Conservation (phyloP, 2,888 invertebrate genomes). For the Drosophila vallismaia region DNA sequence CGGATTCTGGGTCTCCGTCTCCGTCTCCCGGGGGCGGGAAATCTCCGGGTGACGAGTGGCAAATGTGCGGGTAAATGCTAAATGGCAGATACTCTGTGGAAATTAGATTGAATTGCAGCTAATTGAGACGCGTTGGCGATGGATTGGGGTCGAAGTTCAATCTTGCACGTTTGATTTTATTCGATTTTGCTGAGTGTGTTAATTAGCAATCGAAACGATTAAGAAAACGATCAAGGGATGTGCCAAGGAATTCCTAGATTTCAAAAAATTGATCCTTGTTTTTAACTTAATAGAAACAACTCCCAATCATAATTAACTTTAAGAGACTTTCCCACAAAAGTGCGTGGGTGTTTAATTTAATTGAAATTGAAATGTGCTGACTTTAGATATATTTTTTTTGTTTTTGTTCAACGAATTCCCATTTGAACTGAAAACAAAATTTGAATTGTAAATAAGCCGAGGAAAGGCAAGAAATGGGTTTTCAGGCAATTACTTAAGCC, state of each 20-base stretch:
- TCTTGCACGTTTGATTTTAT: not conserved
- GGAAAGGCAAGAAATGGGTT: not conserved
- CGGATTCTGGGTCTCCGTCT: not conserved
- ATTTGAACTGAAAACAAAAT: slow-evolving; percentile 2
- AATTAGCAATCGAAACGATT: not conserved
- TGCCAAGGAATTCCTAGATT: not conserved
- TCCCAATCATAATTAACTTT: not conserved
- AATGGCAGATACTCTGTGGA: not conserved
- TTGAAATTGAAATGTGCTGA: slow-evolving; percentile 2
- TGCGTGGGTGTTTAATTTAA: not conserved
- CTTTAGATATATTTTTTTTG: not conserved
- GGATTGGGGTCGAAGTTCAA: not conserved
- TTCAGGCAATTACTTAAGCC: slow-evolving; percentile 7
- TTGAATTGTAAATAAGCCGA: slow-evolving; percentile 1
- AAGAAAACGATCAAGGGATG: not conserved
- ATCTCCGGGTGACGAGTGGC: not conserved
- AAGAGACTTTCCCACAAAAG: not conserved
- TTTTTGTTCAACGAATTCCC: not conserved
- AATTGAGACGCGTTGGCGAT: not conserved
- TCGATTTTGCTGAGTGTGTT: not conserved
- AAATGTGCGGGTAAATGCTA: slow-evolving; percentile 2
- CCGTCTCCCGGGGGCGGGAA: not conserved
- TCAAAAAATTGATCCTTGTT: not conserved
- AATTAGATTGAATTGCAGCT: slow-evolving; percentile 12
- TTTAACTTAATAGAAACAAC: not conserved